Conservation (phyloP, 2,888 invertebrate species). For the Cryptocephalus moraei region DNA sequence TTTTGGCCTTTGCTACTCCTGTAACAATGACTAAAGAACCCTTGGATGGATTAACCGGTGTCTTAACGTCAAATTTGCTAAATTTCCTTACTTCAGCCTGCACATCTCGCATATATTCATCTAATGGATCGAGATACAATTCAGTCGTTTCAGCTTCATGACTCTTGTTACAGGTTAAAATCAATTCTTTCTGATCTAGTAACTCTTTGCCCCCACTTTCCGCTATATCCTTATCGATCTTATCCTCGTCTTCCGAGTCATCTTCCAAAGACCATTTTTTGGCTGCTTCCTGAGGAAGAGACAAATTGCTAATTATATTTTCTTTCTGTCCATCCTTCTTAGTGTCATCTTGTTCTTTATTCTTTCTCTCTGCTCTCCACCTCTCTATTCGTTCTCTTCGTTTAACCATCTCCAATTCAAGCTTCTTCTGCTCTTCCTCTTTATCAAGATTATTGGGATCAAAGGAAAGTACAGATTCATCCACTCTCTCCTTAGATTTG, state of each 20-base stretch:
- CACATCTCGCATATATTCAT: conserved; percentile 93
- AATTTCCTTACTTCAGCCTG: conserved; percentile 75
- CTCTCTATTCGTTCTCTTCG: conserved; percentile 90
- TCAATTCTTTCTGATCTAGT: conserved; percentile 8
- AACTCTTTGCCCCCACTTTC: conserved; percentile 19
- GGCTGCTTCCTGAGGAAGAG: conserved; percentile 38
- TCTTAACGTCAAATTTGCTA: conserved; percentile 56
- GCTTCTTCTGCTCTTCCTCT: conserved; percentile 80
- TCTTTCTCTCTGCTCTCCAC: conserved; percentile 90
- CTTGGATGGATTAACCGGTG: conserved; percentile 33
- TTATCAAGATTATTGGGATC: conserved; percentile 67
- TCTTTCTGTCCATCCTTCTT: conserved; percentile 67
- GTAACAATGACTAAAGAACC: conserved; percentile 58
- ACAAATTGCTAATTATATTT: conserved; percentile 36
- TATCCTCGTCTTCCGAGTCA: conserved; percentile 86
- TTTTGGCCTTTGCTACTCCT: conserved; percentile 65
- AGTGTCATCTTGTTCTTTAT: conserved; percentile 70
- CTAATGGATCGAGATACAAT: conserved; percentile 91
- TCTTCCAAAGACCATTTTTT: conserved; percentile 96
- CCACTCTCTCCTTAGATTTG: conserved; percentile 42
- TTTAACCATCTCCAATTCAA: conserved; percentile 94
- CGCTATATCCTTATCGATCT: conserved; percentile 19
- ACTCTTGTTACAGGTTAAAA: conserved; percentile 14
- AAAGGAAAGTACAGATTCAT: conserved; percentile 51
- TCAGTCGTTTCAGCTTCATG: conserved; percentile 56